phyloP scores from a whole-genome alignment of 2,888 invertebrate genomes.

The Drosophila picticornis region DNA sequence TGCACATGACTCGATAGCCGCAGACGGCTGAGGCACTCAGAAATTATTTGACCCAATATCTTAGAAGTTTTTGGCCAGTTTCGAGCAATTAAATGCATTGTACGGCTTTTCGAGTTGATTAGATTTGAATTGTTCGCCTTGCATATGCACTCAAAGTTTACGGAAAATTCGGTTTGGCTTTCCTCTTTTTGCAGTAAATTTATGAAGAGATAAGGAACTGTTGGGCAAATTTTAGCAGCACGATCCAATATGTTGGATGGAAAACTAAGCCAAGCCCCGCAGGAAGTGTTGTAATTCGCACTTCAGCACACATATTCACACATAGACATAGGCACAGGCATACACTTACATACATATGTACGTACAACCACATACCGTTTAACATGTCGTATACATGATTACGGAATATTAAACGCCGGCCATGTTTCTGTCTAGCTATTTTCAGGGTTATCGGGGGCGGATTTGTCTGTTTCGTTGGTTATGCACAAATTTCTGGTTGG shows the following conservation, averaged over 20 bases:
- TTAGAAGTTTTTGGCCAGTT: constrained; percentile 29
- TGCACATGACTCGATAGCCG: constrained; percentile 32
- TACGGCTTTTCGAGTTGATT: constrained; percentile 59
- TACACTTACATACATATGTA: background rate
- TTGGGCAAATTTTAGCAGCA: constrained; percentile 5
- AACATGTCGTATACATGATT: constrained; percentile 68
- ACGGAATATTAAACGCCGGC: constrained; percentile 39
- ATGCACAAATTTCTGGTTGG: constrained; percentile 55
- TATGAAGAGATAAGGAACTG: constrained; percentile 1
- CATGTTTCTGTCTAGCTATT: constrained; percentile 31
- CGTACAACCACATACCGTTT: constrained; percentile 41
- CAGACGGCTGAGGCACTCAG: constrained; percentile 19
- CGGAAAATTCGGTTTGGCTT: constrained; percentile 23
- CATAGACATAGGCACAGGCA: constrained; percentile 9
- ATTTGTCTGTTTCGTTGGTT: constrained; percentile 27
- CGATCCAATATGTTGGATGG: constrained; percentile 23
- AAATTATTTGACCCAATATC: constrained; percentile 32
- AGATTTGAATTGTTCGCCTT: constrained; percentile 50
- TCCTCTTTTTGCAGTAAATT: constrained; percentile 6
- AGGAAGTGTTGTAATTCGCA: constrained; percentile 73
- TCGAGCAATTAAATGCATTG: constrained; percentile 65
- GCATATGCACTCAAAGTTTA: constrained; percentile 35
- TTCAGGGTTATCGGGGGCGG: background rate
- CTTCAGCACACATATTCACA: constrained; percentile 48
- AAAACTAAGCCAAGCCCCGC: constrained; percentile 43